Conservation (phyloP, 2,888 invertebrate genomes). For the Lasioglossum leucozonium region DNA sequence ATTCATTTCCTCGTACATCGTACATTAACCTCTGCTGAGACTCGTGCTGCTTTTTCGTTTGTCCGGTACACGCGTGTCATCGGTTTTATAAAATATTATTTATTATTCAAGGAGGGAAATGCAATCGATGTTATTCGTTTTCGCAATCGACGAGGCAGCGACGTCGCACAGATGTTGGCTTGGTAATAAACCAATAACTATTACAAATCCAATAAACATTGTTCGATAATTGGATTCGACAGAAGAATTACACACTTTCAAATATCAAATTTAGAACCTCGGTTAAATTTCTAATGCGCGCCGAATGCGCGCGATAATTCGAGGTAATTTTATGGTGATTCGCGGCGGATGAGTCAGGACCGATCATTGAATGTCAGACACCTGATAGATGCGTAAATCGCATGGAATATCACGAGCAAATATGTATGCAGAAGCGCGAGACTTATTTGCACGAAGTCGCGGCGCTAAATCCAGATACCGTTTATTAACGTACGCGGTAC, state of each 20-base stretch:
- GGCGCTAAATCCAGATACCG: constrained; percentile 53
- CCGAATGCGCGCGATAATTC: background rate
- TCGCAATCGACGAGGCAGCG: background rate
- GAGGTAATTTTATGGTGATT: constrained; percentile 1
- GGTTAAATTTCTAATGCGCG: background rate
- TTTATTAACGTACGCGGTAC: constrained; percentile 45
- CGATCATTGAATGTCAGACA: constrained; percentile 18
- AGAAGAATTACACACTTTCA: background rate
- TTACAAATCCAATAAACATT: background rate
- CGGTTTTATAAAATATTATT: constrained; percentile 2
- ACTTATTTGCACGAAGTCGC: constrained; percentile 44
- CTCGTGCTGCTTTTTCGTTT: background rate
- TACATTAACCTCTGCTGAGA: constrained; percentile 19
- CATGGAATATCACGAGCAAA: constrained; percentile 56
- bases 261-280: background rate
- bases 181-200: background rate
- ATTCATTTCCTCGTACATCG: constrained; percentile 10
- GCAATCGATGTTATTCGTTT: background rate
- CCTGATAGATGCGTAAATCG: constrained; percentile 22
- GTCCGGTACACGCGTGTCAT: constrained; percentile 11
- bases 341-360: background rate
- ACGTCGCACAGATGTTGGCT: background rate
- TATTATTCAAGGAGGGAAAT: background rate
- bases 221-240: background rate
- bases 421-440: constrained; percentile 39